Percentiles rank a stretch among this genome's conserved stretches.
Conservation (phyloP, 1,140 invertebrate species). For the Bicyclus anynana region DNA sequence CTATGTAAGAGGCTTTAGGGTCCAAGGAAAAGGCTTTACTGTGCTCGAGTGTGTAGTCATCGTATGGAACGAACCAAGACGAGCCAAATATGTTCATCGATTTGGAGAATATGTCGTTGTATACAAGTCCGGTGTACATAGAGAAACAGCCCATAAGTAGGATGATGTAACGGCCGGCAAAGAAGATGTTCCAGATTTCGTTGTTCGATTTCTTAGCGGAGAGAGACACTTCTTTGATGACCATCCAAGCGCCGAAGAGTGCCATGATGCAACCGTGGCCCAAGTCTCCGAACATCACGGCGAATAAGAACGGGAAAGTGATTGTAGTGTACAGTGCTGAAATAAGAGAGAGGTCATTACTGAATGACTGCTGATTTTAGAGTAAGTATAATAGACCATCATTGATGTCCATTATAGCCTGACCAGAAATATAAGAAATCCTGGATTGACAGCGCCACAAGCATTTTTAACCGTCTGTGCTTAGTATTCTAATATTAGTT, state of each 20-base stretch:
- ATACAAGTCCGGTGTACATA: constrained; percentile 98
- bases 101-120: constrained; percentile 98
- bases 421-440: too few relatives aligned
- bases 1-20: constrained; percentile 79
- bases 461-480: too few relatives aligned
- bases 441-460: too few relatives aligned
- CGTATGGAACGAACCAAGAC: constrained; percentile 83
- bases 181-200: constrained; percentile 98
- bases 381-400: too few relatives aligned
- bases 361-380: too few relatives aligned
- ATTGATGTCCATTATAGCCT: too few relatives aligned
- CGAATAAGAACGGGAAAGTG: constrained; percentile 98
- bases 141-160: constrained; percentile 98
- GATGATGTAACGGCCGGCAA: constrained; percentile 98
- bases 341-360: constrained; percentile 44
- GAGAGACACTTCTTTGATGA: constrained; percentile 86
- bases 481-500: too few relatives aligned
- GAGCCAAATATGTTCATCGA: constrained; percentile 96
- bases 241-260: constrained; percentile 86
- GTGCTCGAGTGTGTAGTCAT: constrained; percentile 67
- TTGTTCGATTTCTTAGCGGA: constrained; percentile 81
- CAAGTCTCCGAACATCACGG: constrained; percentile 98
- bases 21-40: constrained; percentile 81
- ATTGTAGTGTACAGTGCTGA: constrained; percentile 95
- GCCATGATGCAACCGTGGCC: constrained; percentile 93